Conservation (phyloP, 2,888 invertebrate genomes). For the Cheilosia variabilis region DNA sequence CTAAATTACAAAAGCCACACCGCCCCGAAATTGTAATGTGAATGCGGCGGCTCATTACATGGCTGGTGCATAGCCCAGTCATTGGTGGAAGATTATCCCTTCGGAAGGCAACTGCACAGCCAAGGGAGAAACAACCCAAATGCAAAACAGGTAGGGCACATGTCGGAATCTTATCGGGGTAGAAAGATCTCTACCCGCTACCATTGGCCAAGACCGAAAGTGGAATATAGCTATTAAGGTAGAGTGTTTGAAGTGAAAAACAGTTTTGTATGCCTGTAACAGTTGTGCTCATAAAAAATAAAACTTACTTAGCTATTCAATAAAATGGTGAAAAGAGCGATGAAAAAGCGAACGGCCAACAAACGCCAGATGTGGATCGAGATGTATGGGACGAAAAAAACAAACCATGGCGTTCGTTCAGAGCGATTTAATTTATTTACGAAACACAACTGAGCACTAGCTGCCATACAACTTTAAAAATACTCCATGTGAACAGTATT, state of each 20-base stretch:
- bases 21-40: constrained; percentile 63
- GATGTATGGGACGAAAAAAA: too few relatives aligned
- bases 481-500: too few relatives aligned
- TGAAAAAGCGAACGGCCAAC: not conserved
- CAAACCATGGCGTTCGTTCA: too few relatives aligned
- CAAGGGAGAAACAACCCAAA: constrained; percentile 44
- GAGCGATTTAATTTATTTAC: too few relatives aligned
- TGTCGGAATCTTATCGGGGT: constrained; percentile 56
- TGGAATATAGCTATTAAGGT: constrained; percentile 24
- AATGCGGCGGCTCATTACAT: constrained; percentile 37
- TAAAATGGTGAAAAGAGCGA: not conserved
- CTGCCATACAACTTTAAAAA: too few relatives aligned
- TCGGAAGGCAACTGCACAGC: constrained; percentile 5
- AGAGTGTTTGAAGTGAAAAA: constrained; percentile 41
- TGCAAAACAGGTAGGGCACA: constrained; percentile 66
- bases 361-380: too few relatives aligned
- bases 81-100: constrained; percentile 71
- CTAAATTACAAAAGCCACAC: constrained; percentile 66
- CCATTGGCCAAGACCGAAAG: constrained; percentile 56
- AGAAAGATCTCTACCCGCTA: constrained; percentile 48
- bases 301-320: not conserved
- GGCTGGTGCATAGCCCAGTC: constrained; percentile 33
- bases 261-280: not conserved
- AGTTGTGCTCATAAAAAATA: not conserved
- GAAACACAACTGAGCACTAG: too few relatives aligned